These are phyloP conservation scores for Agrilus cyanescens DNA, from an alignment of 2,888 invertebrate genomes.

Conservation along the genomic window DNA sequence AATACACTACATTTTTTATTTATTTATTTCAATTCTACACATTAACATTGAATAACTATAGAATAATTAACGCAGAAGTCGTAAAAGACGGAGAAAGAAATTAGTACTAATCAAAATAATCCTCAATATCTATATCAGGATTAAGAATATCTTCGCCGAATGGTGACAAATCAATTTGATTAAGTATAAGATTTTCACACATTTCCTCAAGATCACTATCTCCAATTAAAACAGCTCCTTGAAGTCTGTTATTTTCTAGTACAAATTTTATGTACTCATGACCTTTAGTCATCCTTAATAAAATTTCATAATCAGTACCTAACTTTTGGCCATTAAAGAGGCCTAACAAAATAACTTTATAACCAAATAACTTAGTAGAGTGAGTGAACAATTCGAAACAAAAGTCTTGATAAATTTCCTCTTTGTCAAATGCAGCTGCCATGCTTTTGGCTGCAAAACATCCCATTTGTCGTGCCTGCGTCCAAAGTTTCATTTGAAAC, in stretches of 20 bases:
- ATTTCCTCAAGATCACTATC: slow-evolving; percentile 97
- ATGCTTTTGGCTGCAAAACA: slow-evolving; percentile 86
- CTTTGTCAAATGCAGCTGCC: slow-evolving; percentile 48
- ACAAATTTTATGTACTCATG: slow-evolving; percentile 81
- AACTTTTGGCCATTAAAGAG: slow-evolving; percentile 88
- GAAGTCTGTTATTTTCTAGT: slow-evolving; percentile 67
- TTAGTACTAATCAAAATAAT: slow-evolving; percentile 82
- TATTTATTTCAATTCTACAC: no score
- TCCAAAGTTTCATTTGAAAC: slow-evolving; percentile 96
- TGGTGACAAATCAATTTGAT: slow-evolving; percentile 78
- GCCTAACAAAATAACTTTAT: slow-evolving; percentile 84
- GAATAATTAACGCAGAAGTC: no score
- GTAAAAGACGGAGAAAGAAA: no score
- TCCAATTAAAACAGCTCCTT: slow-evolving; percentile 91
- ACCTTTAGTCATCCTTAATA: slow-evolving; percentile 72
- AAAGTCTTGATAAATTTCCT: slow-evolving; percentile 74
- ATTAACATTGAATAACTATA: no score
- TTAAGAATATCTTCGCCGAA: slow-evolving; percentile 89
- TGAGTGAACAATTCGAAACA: slow-evolving; percentile 97
- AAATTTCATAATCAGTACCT: slow-evolving; percentile 66
- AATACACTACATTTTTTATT: no score
- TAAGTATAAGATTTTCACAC: slow-evolving; percentile 93
- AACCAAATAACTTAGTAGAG: slow-evolving; percentile 88
- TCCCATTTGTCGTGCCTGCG: slow-evolving; percentile 97
- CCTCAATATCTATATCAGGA: slow-evolving; percentile 94